Evolutionary conservation across 2,888 invertebrate species (phyloP).

Genomic region (Drosophila pegasa): DNA sequence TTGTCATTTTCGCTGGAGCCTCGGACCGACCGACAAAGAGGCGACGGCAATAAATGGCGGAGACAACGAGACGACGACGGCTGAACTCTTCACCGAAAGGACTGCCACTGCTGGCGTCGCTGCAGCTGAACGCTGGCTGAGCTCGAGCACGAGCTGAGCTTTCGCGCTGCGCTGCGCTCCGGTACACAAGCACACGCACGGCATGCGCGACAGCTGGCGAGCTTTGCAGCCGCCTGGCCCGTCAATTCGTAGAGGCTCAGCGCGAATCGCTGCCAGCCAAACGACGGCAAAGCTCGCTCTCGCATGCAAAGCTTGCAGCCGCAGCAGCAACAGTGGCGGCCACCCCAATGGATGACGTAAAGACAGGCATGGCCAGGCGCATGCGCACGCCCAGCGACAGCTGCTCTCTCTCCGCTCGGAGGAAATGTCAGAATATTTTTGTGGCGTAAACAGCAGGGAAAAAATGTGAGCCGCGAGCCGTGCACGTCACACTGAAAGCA

Average conservation of each 20-base stretch:
- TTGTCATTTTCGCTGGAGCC: constrained; percentile 72
- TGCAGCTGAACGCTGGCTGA: constrained; percentile 56
- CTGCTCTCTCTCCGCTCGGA: constrained; percentile 40
- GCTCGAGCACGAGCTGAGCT: constrained; percentile 51
- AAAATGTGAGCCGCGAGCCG: constrained; percentile 71
- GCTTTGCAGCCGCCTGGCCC: not conserved
- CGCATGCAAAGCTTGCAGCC: constrained; percentile 10
- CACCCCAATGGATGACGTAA: constrained; percentile 66
- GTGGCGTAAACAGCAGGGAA: constrained; percentile 73
- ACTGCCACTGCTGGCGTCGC: constrained; percentile 72
- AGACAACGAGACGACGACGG: constrained; percentile 49
- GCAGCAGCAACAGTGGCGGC: constrained; percentile 48
- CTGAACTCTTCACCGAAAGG: constrained; percentile 80
- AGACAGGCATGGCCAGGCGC: constrained; percentile 50
- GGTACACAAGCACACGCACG: constrained; percentile 7
- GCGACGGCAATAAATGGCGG: constrained; percentile 46
- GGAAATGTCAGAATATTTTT: constrained; percentile 67
- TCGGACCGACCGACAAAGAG: constrained; percentile 56
- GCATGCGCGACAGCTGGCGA: constrained; percentile 16
- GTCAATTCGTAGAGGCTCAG: not conserved
- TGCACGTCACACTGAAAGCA: constrained; percentile 62
- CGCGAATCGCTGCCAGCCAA: constrained; percentile 16
- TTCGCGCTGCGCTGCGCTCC: constrained; percentile 28
- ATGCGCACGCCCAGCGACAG: constrained; percentile 48
- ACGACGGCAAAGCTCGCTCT: constrained; percentile 30